Conservation (phyloP, 2,888 invertebrate genomes). For the Pycnomerus fuliginosus region DNA sequence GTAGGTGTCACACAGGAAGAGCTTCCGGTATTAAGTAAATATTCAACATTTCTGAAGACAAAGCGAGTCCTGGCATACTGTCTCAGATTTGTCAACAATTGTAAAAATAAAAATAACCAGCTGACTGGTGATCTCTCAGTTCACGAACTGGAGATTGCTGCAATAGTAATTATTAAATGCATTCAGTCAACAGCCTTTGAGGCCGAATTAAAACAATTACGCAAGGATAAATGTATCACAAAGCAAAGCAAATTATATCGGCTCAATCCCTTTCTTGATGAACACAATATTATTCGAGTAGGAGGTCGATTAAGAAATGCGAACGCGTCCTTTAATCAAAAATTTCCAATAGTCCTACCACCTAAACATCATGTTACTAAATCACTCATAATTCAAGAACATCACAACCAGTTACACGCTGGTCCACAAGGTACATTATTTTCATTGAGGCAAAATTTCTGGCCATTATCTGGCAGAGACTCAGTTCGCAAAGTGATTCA, state of each 20-base stretch:
- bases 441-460: constrained; percentile 3
- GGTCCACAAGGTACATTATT: constrained; percentile 3
- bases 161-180: neutral
- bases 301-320: neutral
- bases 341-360: neutral
- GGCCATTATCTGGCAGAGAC: constrained; percentile 5
- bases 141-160: neutral
- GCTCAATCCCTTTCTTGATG: neutral
- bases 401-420: constrained; percentile 4
- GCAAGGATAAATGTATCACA: neutral
- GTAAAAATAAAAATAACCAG: neutral
- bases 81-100: constrained; percentile 3
- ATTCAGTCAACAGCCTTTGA: neutral
- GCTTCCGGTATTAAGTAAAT: constrained; percentile 2
- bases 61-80: neutral
- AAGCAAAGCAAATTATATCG: neutral
- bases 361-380: neutral
- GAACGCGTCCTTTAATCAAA: neutral
- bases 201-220: neutral
- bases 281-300: constrained; percentile 1
- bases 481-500: constrained; percentile 6
- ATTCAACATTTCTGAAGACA: constrained; percentile 2
- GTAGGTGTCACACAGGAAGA: neutral
- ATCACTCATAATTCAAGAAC: constrained; percentile 7
- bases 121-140: neutral